Evolutionary conservation across 2,888 invertebrate species (phyloP), one percentile per base, ranked within the genome.

Genomic region (Cephus nigrinus): DNA sequence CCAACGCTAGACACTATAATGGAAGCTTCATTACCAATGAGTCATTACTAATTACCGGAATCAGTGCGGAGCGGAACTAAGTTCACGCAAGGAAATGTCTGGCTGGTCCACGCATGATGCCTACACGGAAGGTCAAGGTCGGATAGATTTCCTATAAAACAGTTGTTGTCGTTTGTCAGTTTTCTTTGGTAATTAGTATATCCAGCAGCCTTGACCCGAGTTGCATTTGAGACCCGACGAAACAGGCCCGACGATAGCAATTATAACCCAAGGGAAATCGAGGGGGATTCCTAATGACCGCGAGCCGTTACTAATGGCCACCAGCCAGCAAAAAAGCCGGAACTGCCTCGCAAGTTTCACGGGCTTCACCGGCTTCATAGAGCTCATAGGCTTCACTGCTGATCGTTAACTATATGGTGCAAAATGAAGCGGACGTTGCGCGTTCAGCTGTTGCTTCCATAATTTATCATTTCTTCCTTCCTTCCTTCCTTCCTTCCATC

Each of bases 371-470:
- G 12, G 12, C 36, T 12, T 36, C 12, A 36, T 3, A 12, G 36
- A 36, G 36, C 36, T 36, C 36, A 4, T 36, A 12, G 36, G 36
- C 40, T 40, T 15, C 15, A 5, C 4, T 40, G 40, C 40, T 15
- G 40, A 40, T 40, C 40, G 40, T 15, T 40, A 40, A 40, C 40
- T 40, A 15, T 36, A 36, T 36, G 15, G 12, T 36, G 36, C 86
- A 86, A 88, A 89, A 88, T 12, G 12, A 40, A 15, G 40, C 40
- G 40, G 40, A 40, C 40, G 40, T 40, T 40, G 40, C 87, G 87
- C 85, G 86, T 87, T 88, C 89, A 88, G 87, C 86, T 88, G 90
- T 87, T 89, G 88, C 87, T 82, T 84, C 88, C 86, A 90, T 90
- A 90, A 90, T 90, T 90, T 89, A 90, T 89, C 76, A 78, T 72